These are phyloP conservation scores for Eudyptes chrysolophus DNA, from an alignment of 2,113 vertebrate species.

Conservation along the genomic window DNA sequence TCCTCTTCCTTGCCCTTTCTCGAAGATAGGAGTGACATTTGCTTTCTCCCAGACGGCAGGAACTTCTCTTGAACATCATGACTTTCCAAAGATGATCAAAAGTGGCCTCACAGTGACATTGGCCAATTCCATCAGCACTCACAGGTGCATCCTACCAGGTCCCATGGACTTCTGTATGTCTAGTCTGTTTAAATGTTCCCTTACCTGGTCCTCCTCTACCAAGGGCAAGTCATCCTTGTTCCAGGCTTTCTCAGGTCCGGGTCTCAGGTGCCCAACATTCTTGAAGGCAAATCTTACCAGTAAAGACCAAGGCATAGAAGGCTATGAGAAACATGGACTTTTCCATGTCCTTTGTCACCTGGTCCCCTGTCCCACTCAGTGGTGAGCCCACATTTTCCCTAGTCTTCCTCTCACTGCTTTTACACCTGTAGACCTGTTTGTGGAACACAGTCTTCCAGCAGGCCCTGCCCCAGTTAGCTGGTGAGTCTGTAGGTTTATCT, in stretches of 20 bases:
- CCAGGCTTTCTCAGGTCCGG: neutral
- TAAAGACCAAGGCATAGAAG: neutral
- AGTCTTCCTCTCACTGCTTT: neutral
- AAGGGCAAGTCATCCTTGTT: neutral
- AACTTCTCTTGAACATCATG: neutral
- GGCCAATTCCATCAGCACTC: neutral
- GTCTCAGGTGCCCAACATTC: neutral
- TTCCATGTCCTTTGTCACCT: neutral
- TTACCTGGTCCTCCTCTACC: neutral
- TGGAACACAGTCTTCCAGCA: neutral
- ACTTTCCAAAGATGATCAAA: neutral
- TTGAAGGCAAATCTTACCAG: neutral
- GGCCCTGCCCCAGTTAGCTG: neutral
- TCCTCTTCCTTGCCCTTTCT: neutral
- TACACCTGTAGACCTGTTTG: neutral
- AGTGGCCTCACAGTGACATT: neutral
- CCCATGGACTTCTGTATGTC: neutral
- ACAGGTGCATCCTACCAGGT: neutral
- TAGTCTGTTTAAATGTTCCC: neutral
- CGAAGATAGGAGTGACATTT: neutral
- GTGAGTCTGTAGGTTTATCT: neutral
- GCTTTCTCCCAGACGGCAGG: neutral
- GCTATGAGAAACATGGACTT: neutral
- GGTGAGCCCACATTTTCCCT: neutral
- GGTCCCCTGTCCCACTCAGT: neutral